Evolutionary conservation across 2,888 invertebrate species (phyloP), one percentile per base, ranked within the genome.

Genomic region (Lamproptera curius): DNA sequence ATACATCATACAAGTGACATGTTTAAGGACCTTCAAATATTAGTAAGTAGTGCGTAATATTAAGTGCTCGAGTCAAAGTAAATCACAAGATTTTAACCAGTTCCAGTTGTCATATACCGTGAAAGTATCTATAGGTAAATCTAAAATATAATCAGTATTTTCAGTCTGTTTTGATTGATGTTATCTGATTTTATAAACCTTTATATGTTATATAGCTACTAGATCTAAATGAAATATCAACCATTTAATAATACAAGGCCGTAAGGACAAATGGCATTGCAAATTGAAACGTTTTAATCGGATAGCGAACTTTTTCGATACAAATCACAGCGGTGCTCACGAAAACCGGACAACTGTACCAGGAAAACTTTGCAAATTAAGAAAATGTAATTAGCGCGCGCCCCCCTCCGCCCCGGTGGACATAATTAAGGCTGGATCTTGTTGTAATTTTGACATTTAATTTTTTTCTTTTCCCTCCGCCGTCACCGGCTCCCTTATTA

Each of bases 381-480:
- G 86, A 84, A 85, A 85, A 84, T 81, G 85, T 84, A 85, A 85
- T 86, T 85, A 85, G 84, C 75, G 63, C 75, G 63, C 65, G 59
- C 53, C 65, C 61, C 61, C 51, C 54, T 41, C 37, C 51, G 48
- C 58, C 66, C 62, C 62, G 62, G 48, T 54, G 57, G 76, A 82
- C 83, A 84, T 83, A 83, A 82, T 84, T 86, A 82, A 84, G 84
- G 74, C 74, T 71, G 73, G 83, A 85, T 85, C 81, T 84, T 82
- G 84, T 84, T 85, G 85, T 86, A 86, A 86, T 85, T 85, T 84
- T 81, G 82, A 85, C 84, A 72, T 85, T 85, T 84, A 81, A 84
- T 84, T 85, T 85, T 84, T 84, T 82, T 68, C 67, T 66, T 20
- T n/a, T 11, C 11, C 31, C 2, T 31, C 9, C 70, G 63, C 62